Conservation (phyloP, 2,113 vertebrate species). For the Toxostoma redivivum region DNA sequence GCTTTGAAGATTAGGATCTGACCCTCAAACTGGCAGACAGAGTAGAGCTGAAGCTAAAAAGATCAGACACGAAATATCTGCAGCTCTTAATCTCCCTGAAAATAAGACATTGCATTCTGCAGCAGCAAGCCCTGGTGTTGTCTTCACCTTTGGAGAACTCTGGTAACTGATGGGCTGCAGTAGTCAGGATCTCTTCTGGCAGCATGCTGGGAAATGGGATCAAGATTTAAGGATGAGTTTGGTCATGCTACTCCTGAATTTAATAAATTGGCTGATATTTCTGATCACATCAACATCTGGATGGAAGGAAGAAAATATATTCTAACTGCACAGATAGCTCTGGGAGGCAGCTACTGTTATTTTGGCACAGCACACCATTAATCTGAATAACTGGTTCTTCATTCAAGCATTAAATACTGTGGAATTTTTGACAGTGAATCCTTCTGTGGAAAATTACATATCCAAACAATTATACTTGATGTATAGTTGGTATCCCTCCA, state of each 20-base stretch:
- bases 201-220: neutral
- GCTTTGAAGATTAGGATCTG: neutral
- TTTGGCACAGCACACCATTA: neutral
- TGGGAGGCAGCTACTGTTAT: neutral
- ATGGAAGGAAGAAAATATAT: slow-evolving; percentile 8
- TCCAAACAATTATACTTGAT: neutral
- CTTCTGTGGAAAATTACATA: neutral
- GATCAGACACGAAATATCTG: neutral
- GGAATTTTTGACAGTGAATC: neutral
- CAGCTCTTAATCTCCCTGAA: neutral
- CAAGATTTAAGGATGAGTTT: neutral
- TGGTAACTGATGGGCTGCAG: neutral
- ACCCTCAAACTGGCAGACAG: neutral
- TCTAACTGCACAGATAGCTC: neutral
- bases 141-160: neutral
- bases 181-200: neutral
- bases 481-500: neutral
- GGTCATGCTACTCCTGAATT: neutral
- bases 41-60: neutral
- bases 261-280: neutral
- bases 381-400: neutral
- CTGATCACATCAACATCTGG: slow-evolving; percentile 10
- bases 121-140: neutral
- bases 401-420: neutral
- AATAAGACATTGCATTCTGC: neutral